Evolutionary conservation across 2,113 vertebrate species (phyloP), one percentile per base, ranked within the genome.

Genomic region (Muscicapa adusta): DNA sequence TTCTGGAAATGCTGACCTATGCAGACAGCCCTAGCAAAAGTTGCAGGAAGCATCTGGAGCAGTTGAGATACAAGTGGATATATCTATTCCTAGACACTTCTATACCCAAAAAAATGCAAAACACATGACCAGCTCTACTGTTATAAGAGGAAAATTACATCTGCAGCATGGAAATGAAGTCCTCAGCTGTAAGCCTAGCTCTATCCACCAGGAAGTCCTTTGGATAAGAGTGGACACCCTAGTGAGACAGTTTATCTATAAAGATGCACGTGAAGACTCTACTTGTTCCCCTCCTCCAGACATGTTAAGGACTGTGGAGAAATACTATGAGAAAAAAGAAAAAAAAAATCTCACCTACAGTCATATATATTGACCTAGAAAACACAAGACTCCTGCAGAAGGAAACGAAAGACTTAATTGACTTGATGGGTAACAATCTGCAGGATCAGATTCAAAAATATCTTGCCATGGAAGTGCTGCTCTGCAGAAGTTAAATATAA

Each of bases 161-260:
- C 23, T 65, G 50, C 34, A 73, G 19, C 40, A 45, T 38, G 20
- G 42, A 89, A 85, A 67, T 26, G 3, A 15, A 77, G 19, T 33
- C 45, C 18, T 77, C 58, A 61, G 31, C 25, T 68, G 7, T 47
- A 14, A 91, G 26, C 28, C 40, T 42, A 43, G 13, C 29, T 36
- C 47, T 68, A 14, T 17, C 16, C 45, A 31, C 25, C 62, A 79
- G 33, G 48, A 85, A 76, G n/a, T 4, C 36, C 3, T 47, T 75
- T 29, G 20, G 8, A 5, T 36, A 66, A 17, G 9, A 54, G 19
- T 1, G 0, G 36, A 31, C 12, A 58, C 3, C 5, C 22, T 23
- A 65, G 43, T n/a, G 13, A 84, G 60, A 54, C 9, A 14, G 5
- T 47, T 63, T 61, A 48, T 71, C 34, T 71, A 9, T 62, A 56